phyloP scores from a whole-genome alignment of 2,888 invertebrate genomes.

The Watsonalla cultraria region DNA sequence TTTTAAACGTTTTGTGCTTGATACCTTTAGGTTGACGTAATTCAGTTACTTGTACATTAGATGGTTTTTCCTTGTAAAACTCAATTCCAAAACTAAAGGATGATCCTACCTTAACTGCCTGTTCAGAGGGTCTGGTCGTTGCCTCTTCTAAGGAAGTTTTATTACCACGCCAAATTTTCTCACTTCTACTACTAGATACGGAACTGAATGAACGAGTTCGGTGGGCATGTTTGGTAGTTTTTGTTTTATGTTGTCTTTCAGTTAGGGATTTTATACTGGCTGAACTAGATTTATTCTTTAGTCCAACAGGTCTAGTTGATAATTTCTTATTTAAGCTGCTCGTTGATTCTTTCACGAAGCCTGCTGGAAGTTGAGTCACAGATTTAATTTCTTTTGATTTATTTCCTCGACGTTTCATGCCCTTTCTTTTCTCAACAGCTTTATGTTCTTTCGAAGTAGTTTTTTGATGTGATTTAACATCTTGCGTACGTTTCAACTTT shows the following conservation, averaged over 20 bases:
- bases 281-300: no score
- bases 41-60: slow-evolving; percentile 1
- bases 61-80: slow-evolving; percentile 21
- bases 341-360: no score
- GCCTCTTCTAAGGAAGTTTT: neutral
- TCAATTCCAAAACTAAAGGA: slow-evolving; percentile 29
- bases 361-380: neutral
- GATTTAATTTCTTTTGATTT: slow-evolving; percentile 4
- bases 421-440: neutral
- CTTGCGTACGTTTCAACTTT: neutral
- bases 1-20: neutral
- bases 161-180: neutral
- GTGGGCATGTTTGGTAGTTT: neutral
- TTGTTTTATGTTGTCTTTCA: no score
- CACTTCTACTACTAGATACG: neutral
- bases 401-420: neutral
- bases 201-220: neutral
- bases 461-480: neutral
- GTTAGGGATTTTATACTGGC: no score
- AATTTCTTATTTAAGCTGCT: neutral
- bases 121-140: neutral
- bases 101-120: slow-evolving; percentile 27
- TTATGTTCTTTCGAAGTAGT: neutral
- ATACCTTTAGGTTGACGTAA: slow-evolving; percentile 6
- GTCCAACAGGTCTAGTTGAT: no score